phyloP scores from a whole-genome alignment of 2,797 vertebrate genomes.

The Pyrrhura leucotis region DNA sequence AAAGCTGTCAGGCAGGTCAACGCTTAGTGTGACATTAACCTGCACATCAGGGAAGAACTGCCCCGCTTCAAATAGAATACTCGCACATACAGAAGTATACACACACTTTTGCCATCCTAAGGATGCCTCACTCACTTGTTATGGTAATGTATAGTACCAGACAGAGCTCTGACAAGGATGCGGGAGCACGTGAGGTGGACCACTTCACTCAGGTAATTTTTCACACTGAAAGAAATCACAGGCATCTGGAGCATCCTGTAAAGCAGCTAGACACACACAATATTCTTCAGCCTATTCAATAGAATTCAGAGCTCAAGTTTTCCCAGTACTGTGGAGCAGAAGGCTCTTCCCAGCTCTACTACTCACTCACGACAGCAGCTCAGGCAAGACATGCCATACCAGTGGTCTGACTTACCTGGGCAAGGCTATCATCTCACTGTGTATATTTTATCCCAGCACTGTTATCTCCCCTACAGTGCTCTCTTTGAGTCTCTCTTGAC shows the following conservation, averaged over 20 bases:
- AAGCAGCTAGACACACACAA: neutral
- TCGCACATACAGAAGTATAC: fast-evolving
- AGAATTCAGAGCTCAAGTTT: neutral
- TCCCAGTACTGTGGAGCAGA: neutral
- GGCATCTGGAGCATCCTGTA: neutral
- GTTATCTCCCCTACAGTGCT: neutral
- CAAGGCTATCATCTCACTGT: neutral
- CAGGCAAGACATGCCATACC: neutral
- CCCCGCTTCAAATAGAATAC: neutral
- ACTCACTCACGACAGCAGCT: neutral
- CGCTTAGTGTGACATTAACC: neutral
- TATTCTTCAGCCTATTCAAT: neutral
- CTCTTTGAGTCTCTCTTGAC: neutral
- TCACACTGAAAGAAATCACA: slow-evolving; percentile 76
- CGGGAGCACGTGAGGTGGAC: slow-evolving; percentile 92
- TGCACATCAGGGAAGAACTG: neutral
- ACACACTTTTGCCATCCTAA: neutral
- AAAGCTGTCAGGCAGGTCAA: neutral
- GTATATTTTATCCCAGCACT: neutral
- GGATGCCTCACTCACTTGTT: slow-evolving; percentile 84
- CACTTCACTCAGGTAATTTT: slow-evolving; percentile 88
- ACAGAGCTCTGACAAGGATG: slow-evolving; percentile 91
- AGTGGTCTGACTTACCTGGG: neutral
- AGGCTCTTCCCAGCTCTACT: neutral
- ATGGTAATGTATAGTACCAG: slow-evolving; percentile 90